Evolutionary conservation across 2,888 invertebrate species (phyloP).

Genomic region (Amphipoea lucens): DNA sequence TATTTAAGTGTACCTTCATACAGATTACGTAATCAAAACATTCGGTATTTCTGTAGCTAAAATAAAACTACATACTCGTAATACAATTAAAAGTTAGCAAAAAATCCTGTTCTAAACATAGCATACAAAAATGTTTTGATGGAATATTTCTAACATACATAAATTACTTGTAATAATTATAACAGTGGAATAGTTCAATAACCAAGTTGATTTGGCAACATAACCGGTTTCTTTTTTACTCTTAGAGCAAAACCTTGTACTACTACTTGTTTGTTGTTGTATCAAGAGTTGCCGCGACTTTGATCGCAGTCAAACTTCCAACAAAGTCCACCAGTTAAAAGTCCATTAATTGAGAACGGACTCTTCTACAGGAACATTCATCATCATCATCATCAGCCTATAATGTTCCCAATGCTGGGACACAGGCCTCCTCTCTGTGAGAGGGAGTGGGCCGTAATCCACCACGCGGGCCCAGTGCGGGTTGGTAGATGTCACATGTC

Average conservation of each 20-base stretch:
- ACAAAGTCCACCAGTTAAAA: background rate
- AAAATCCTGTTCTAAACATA: background rate
- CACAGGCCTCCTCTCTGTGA: too few relatives aligned
- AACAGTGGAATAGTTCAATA: slow-evolving; percentile 9
- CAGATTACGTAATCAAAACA: background rate
- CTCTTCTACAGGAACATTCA: background rate
- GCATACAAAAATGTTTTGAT: background rate
- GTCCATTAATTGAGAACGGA: background rate
- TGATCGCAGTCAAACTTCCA: background rate
- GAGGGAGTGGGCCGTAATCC: too few relatives aligned
- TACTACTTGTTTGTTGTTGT: background rate
- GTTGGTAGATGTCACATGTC: too few relatives aligned
- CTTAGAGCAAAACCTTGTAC: background rate
- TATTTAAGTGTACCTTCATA: background rate
- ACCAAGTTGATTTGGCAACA: background rate
- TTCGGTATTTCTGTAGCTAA: background rate
- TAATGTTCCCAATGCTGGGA: too few relatives aligned
- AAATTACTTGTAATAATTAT: background rate
- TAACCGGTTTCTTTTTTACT: background rate
- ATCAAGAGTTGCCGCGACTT: background rate
- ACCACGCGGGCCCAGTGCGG: too few relatives aligned
- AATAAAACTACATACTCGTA: background rate
- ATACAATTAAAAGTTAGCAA: background rate
- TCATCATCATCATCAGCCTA: too few relatives aligned
- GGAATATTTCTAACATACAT: background rate